Evolutionary conservation across 2,797 vertebrate genomes (phyloP).

Genomic region (Propithecus perrieri): DNA sequence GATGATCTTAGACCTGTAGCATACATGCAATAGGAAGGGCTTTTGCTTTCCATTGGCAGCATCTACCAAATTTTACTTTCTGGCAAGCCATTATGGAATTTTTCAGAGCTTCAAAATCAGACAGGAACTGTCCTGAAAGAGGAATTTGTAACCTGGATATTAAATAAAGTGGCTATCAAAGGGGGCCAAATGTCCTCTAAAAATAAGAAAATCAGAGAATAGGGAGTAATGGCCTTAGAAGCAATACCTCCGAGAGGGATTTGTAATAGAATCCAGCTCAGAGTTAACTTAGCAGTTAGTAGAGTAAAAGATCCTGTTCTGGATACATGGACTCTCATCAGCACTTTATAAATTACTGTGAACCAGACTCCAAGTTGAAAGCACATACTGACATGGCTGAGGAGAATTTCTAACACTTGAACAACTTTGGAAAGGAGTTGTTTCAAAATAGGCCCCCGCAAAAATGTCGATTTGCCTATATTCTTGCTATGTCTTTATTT

Average conservation of each 20-base stretch:
- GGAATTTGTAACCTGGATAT: conserved; percentile 18
- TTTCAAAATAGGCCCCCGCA: not conserved
- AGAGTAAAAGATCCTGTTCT: conserved; percentile 32
- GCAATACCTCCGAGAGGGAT: not conserved
- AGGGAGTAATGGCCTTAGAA: conserved; percentile 26
- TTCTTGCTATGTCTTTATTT: not conserved
- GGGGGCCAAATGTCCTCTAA: conserved; percentile 24
- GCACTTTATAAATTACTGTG: conserved; percentile 52
- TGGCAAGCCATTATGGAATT: not conserved
- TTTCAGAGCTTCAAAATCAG: conserved; percentile 57
- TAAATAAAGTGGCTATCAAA: conserved; percentile 66
- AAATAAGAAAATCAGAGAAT: conserved; percentile 39
- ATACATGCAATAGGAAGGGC: not conserved
- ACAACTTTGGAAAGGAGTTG: conserved; percentile 30
- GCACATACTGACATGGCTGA: not conserved
- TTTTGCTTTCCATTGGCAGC: not conserved
- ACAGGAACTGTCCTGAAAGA: not conserved
- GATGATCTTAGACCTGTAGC: not conserved
- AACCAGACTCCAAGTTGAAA: not conserved
- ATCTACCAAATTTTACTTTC: conserved; percentile 49
- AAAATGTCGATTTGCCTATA: not conserved
- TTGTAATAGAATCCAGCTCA: conserved; percentile 29
- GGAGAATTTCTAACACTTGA: conserved; percentile 3
- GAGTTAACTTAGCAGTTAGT: conserved; percentile 53
- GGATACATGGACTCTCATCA: not conserved